A percentile compares a stretch with the other conserved stretches of the same genome.
These are phyloP conservation scores for Parauchenoglanis ngamensis DNA, from an alignment of 2,797 vertebrate species.

Conservation along the genomic window DNA sequence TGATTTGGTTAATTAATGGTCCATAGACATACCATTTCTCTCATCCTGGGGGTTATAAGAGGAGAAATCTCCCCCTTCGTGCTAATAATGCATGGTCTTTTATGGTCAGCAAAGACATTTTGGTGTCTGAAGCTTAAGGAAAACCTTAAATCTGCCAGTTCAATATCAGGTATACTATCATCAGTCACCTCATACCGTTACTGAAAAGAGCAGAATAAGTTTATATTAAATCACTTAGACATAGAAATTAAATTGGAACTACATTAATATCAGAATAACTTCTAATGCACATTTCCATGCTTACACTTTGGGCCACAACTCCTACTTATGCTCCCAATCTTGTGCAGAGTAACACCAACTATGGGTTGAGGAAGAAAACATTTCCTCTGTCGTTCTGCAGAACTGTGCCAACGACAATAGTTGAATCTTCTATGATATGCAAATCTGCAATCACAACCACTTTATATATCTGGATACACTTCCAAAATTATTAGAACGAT, in stretches of 20 bases:
- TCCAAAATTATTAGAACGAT: too few relatives aligned
- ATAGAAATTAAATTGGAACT: neutral
- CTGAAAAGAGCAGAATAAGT: neutral
- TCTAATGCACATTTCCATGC: neutral
- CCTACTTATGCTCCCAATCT: neutral
- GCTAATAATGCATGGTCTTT: slow-evolving; percentile 14
- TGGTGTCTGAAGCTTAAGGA: neutral
- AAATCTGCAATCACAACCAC: too few relatives aligned
- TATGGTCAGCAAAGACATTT: neutral
- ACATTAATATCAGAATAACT: neutral
- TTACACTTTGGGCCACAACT: neutral
- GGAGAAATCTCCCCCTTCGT: slow-evolving; percentile 10
- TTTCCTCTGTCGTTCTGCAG: neutral
- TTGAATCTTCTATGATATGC: too few relatives aligned
- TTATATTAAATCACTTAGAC: neutral
- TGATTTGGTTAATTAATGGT: slow-evolving; percentile 47
- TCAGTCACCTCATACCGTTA: neutral
- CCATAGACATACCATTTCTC: slow-evolving; percentile 48
- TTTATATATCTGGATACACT: too few relatives aligned
- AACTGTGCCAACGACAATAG: too few relatives aligned
- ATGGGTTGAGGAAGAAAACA: neutral
- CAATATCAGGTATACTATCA: neutral
- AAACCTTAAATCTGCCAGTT: neutral
- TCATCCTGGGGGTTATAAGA: slow-evolving; percentile 33
- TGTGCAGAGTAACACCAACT: neutral